phyloP scores from a whole-genome alignment of 2,888 invertebrate genomes.

The Drosophila kokeensis region DNA sequence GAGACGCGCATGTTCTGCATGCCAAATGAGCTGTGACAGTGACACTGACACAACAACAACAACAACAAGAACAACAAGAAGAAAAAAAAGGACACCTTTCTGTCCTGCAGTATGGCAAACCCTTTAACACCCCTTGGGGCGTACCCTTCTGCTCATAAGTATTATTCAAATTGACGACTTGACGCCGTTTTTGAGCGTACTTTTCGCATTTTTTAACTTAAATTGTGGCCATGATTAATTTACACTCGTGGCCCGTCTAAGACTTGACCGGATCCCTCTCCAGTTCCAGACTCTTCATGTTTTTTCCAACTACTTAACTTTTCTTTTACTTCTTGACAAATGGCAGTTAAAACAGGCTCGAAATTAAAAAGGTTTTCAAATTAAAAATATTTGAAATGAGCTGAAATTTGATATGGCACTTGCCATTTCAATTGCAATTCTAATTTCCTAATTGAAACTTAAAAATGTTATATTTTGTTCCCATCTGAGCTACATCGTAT shows the following conservation, averaged over 20 bases:
- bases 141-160: slow-evolving; percentile 24
- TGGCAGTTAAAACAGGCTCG: slow-evolving; percentile 39
- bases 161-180: slow-evolving; percentile 67
- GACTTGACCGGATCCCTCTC: slow-evolving; percentile 36
- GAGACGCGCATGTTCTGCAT: slow-evolving; percentile 70
- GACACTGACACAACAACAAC: slow-evolving; percentile 45
- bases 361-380: slow-evolving; percentile 7
- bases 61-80: slow-evolving; percentile 4
- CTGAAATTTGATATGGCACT: slow-evolving; percentile 30
- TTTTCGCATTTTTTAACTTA: slow-evolving; percentile 76
- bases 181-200: slow-evolving; percentile 72
- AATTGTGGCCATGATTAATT: slow-evolving; percentile 77
- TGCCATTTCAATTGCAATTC: slow-evolving; percentile 7
- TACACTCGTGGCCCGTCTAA: slow-evolving; percentile 26
- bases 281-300: slow-evolving; percentile 4
- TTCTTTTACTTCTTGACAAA: slow-evolving; percentile 57
- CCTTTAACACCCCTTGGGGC: slow-evolving; percentile 55
- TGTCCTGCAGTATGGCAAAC: slow-evolving; percentile 42
- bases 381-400: slow-evolving; percentile 15
- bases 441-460: slow-evolving; percentile 61
- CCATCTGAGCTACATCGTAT: slow-evolving; percentile 67
- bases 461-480: slow-evolving; percentile 1
- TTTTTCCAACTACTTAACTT: slow-evolving; percentile 37
- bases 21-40: slow-evolving; percentile 77
- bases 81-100: slow-evolving; percentile 20